Evolutionary conservation across 2,888 invertebrate species (phyloP), one percentile per base, ranked within the genome.

Genomic region (Harpalus rubripes): DNA sequence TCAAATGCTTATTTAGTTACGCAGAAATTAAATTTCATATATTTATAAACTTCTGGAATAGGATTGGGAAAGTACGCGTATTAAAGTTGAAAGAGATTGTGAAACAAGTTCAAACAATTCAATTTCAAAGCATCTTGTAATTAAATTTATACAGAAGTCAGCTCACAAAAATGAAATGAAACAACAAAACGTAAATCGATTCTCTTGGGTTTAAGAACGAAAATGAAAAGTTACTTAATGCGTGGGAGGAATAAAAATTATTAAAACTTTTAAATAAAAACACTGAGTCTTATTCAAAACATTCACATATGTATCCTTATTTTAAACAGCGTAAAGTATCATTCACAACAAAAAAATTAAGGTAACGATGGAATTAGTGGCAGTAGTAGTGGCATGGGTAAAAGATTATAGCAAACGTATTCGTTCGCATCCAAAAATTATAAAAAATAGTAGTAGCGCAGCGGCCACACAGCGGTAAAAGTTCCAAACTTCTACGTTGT

Each of bases 31-130:
- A 52, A 52, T 52, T 52, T 12, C 10, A 52, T 12, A 52, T 52
- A 52, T 52, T 52, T 52, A 12, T 52, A 52, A 52, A 52, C 44
- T 52, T 52, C 8, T 2, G 8, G 10, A 52, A 52, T 52, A 52
- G 44, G 44, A 52, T 52, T 12, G 12, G 12, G 44, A 12, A 52
- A 52, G 44, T 8, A 32, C 32, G 32, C 32, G 32, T 32, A 52
- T 52, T 52, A 52, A 52, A 52, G 44, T 52, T 12, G 44, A 52
- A 32, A 52, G 44, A 52, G 44, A 52, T 52, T 52, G 44, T 52
- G 12, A 52, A 52, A 52, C 44, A 52, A 52, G 7, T 52, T 52
- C 44, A 52, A 52, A 52, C 44, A 52, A 52, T 52, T 52, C 44
- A 52, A 52, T 52, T 52, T 12, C 44, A 52, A 52, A 52, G 44